Conservation (phyloP, 2,888 invertebrate genomes). For the Drosophila pseudotakahashii region DNA sequence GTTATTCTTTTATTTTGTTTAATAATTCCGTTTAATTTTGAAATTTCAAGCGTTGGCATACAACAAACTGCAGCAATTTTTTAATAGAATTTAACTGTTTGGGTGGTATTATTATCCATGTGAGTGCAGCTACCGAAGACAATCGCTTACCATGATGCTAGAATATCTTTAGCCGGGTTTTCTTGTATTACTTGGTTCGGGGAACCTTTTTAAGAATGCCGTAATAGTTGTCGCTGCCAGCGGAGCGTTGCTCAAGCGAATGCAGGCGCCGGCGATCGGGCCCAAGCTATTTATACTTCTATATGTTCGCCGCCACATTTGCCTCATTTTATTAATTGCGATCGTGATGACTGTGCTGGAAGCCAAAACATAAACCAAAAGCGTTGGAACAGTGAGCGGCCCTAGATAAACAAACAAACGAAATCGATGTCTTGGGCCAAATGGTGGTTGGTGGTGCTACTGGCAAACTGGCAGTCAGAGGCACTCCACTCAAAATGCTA, state of each 20-base stretch:
- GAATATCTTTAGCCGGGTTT: not conserved
- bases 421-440: slow-evolving; percentile 46
- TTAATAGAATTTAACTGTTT: not conserved
- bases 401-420: slow-evolving; percentile 71
- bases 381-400: slow-evolving; percentile 56
- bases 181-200: not conserved
- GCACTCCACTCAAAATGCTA: slow-evolving; percentile 52
- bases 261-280: slow-evolving; percentile 62
- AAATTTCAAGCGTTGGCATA: not conserved
- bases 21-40: not conserved
- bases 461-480: not conserved
- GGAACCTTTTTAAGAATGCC: slow-evolving; percentile 47
- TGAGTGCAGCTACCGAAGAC: slow-evolving; percentile 1
- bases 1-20: not conserved
- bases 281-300: slow-evolving; percentile 73
- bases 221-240: slow-evolving; percentile 54
- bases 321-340: slow-evolving; percentile 70
- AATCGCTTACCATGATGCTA: slow-evolving; percentile 60
- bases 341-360: slow-evolving; percentile 43
- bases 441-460: slow-evolving; percentile 9
- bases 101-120: slow-evolving; percentile 5
- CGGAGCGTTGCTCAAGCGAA: slow-evolving; percentile 65
- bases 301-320: slow-evolving; percentile 57
- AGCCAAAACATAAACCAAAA: slow-evolving; percentile 32
- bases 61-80: not conserved